Base-by-base conservation (phyloP, 2,113 vertebrate genomes). In the Orthonyx spaldingii region DNA sequence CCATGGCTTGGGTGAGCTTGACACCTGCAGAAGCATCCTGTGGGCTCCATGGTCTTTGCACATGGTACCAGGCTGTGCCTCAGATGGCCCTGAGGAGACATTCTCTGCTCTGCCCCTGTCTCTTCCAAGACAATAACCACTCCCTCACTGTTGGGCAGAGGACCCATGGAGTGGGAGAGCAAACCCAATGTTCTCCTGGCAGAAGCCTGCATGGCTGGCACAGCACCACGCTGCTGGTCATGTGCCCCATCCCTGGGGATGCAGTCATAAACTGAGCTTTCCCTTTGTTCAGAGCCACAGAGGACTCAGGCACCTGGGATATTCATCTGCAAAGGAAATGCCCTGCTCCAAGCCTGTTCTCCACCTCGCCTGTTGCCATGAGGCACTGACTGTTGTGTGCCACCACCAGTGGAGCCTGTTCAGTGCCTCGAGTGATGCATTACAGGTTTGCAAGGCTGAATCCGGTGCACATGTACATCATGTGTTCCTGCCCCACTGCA, bases 401-500 rank as follows among this genome's bases (percentile, higher is more conserved):
- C 24, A 18, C 26, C 5, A 5, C 8, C n/a, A 39, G 47, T 10
- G 27, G 19, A 91, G 37, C 20, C 26, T 52, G 11, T 24, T 6
- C 2, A 1, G 24, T 27, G 44, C 28, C 64, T 59, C 21, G 17
- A 17, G 44, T 6, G 59, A 80, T 10, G 8, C 35, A 10, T 46
- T 65, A 37, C 10, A 56, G n/a, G 30, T 39, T 41, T 24, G 37
- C 33, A 61, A 41, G 28, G 15, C 42, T 77, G 44, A 39, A 32
- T 53, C 7, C 6, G 21, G 13, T 49, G 39, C 1, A 0, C 3
- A 2, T 18, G n/a, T 22, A 47, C 21, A 22, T 32, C 5, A 6
- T 6, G n/a, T 71, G 27, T 11, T 66, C 50, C 44, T 7, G 5
- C 27, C 15, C 19, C 47, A 42, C 9, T n/a, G 11, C 61, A 46